A percentile compares a stretch with the other conserved stretches of the same genome.
Conservation (phyloP, 2,113 vertebrate genomes). For the Redunca redunca region DNA sequence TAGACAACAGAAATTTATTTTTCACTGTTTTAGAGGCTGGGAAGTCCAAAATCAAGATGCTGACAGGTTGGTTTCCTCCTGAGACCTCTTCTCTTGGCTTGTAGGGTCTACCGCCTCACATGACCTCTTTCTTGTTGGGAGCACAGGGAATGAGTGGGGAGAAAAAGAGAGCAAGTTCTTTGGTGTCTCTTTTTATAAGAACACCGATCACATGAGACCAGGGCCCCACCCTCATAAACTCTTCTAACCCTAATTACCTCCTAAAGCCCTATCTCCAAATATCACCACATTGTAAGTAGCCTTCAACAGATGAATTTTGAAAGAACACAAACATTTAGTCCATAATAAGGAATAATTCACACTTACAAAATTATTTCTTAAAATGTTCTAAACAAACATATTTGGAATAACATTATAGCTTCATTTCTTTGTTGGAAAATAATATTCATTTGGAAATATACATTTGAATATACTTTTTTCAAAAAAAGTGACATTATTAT, state of each 20-base stretch:
- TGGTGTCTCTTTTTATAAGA: not conserved
- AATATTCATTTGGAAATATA: not conserved
- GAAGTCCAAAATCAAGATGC: not conserved
- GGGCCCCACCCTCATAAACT: not conserved
- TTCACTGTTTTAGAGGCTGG: not conserved
- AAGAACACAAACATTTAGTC: not conserved
- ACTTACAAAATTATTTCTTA: not conserved
- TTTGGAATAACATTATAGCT: not conserved
- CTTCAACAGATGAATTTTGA: not conserved
- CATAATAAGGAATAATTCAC: not conserved
- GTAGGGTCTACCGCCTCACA: not conserved
- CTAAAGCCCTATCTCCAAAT: not conserved
- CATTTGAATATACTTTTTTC: not conserved
- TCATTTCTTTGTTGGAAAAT: not conserved
- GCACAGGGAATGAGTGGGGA: not conserved
- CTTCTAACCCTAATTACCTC: not conserved
- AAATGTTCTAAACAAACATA: not conserved
- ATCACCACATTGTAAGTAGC: not conserved
- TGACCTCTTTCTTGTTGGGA: not conserved
- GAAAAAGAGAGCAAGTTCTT: not conserved
- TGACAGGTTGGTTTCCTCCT: not conserved
- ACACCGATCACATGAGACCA: not conserved
- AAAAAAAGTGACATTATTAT: not conserved
- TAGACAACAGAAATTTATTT: not conserved
- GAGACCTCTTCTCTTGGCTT: not conserved